A percentile compares a stretch with the other conserved stretches of the same genome.
phyloP scores from a whole-genome alignment of 2,113 vertebrate genomes.

The Symphodus melops region DNA sequence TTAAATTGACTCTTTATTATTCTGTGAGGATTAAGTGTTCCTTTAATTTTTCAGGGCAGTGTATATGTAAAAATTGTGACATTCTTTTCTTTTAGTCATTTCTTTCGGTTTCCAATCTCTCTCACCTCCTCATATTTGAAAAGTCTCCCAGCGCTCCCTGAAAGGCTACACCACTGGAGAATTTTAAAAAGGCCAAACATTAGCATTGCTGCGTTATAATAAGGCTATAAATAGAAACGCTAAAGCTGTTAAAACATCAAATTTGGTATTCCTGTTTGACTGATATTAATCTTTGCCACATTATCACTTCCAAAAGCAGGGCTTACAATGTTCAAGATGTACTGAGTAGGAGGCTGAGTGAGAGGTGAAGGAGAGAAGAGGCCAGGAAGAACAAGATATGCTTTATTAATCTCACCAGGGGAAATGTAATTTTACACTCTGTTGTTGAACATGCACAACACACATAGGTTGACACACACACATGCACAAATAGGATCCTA shows the following conservation, averaged over 20 bases:
- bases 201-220: constrained; percentile 8
- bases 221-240: constrained; percentile 31
- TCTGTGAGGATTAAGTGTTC: too few relatives aligned
- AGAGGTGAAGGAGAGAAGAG: not conserved
- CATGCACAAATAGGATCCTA: too few relatives aligned
- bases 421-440: too few relatives aligned
- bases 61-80: not conserved
- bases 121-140: constrained; percentile 8
- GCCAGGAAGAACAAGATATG: not conserved
- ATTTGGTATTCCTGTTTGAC: constrained; percentile 48
- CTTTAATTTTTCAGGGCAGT: too few relatives aligned
- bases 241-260: constrained; percentile 44
- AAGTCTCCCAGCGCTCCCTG: constrained; percentile 23
- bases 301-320: constrained; percentile 64
- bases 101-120: too few relatives aligned
- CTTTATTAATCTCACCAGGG: too few relatives aligned
- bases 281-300: constrained; percentile 54
- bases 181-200: constrained; percentile 32
- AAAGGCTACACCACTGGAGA: constrained; percentile 56
- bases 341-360: constrained; percentile 4
- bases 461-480: too few relatives aligned
- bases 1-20: too few relatives aligned
- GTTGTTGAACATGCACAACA: too few relatives aligned
- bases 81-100: not conserved
- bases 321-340: not conserved